These are phyloP conservation scores for Hypselothyrea guttata DNA, from an alignment of 2,888 invertebrate genomes.

Conservation along the genomic window DNA sequence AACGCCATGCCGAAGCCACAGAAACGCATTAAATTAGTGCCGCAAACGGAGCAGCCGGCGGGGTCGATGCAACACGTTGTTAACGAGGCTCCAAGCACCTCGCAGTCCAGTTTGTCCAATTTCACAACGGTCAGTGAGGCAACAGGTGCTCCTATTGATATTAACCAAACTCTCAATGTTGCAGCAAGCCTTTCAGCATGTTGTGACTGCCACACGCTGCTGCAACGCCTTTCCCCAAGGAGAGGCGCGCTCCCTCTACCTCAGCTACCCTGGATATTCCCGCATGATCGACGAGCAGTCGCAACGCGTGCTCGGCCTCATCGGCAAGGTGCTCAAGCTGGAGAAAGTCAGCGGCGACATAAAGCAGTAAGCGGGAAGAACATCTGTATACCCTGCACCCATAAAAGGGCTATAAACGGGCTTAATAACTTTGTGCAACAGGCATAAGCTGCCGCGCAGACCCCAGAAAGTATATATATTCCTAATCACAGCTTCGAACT, in stretches of 20 bases:
- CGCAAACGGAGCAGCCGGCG: conserved; percentile 14
- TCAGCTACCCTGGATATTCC: conserved; percentile 89
- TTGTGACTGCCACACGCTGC: conserved; percentile 87
- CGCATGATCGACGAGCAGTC: conserved; percentile 86
- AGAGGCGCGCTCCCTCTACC: conserved; percentile 88
- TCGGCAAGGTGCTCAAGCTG: conserved; percentile 84
- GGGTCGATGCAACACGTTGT: not conserved
- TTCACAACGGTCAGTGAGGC: conserved; percentile 73
- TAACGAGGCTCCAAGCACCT: conserved; percentile 28
- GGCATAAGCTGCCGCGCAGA: too few relatives aligned
- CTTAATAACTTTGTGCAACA: too few relatives aligned
- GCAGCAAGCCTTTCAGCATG: conserved; percentile 84
- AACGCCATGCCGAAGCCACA: conserved; percentile 47
- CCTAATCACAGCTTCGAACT: too few relatives aligned
- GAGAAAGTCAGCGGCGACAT: conserved; percentile 84
- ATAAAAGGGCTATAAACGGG: too few relatives aligned
- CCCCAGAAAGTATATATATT: too few relatives aligned
- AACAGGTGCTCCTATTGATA: not conserved
- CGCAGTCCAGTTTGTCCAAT: conserved; percentile 48
- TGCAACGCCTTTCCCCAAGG: conserved; percentile 89
- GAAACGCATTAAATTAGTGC: conserved; percentile 30
- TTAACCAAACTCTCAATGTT: not conserved
- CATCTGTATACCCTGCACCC: too few relatives aligned
- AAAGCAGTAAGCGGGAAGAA: conserved; percentile 77
- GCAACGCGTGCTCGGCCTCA: conserved; percentile 85